Evolutionary conservation across 2,113 vertebrate genomes (phyloP).

Genomic region (Hippocampus barbouri): DNA sequence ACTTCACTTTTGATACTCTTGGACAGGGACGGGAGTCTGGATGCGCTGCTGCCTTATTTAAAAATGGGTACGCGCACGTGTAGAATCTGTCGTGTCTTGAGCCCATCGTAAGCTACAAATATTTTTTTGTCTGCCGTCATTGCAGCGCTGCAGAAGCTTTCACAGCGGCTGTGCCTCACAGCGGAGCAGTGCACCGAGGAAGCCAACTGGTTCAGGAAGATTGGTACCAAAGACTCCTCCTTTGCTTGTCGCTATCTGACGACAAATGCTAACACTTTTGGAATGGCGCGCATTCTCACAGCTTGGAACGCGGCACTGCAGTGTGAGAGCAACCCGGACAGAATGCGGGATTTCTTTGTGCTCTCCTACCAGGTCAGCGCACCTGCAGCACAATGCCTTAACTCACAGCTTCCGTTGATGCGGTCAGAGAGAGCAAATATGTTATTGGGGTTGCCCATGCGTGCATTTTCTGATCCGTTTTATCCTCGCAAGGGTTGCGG

Average conservation of each 20-base stretch:
- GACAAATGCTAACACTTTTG: not conserved
- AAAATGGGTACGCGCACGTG: conserved; percentile 74
- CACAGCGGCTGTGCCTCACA: conserved; percentile 38
- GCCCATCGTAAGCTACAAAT: not conserved
- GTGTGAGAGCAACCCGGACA: conserved; percentile 67
- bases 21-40: conserved; percentile 68
- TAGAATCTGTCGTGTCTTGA: not conserved
- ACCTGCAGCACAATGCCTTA: not conserved
- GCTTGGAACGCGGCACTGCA: conserved; percentile 89
- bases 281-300: conserved; percentile 45
- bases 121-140: conserved; percentile 28
- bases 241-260: conserved; percentile 7
- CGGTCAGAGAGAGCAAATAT: not conserved
- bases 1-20: not conserved
- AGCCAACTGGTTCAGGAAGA: conserved; percentile 90
- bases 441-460: not conserved
- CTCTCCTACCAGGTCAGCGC: conserved; percentile 83
- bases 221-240: conserved; percentile 70
- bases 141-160: conserved; percentile 69
- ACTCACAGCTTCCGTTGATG: not conserved
- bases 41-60: conserved; percentile 73
- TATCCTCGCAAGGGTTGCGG: too few species aligned
- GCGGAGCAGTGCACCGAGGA: conserved; percentile 67
- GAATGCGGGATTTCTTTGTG: conserved; percentile 86
- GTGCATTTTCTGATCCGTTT: too few species aligned